These are phyloP conservation scores for Loriculus beryllinus DNA, from an alignment of 2,797 vertebrate species.

Conservation along the genomic window DNA sequence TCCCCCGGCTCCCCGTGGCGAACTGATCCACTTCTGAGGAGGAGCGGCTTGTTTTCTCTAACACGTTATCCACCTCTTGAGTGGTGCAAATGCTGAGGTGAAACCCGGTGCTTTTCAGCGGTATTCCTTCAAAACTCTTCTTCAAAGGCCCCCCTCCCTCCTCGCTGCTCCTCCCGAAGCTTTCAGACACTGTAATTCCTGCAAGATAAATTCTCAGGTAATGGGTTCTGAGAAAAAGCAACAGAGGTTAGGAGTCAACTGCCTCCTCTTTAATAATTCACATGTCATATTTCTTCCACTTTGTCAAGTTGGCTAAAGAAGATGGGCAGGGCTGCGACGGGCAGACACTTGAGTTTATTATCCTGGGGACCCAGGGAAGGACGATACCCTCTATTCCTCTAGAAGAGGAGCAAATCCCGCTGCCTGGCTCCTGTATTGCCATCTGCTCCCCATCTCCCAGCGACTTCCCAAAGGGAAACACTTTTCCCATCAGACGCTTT, in stretches of 20 bases:
- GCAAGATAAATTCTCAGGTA: constrained; percentile 76
- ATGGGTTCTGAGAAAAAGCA: constrained; percentile 73
- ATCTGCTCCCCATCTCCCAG: neutral
- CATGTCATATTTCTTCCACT: constrained; percentile 75
- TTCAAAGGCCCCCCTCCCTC: neutral
- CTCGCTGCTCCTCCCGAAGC: constrained; percentile 22
- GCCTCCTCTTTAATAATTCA: constrained; percentile 79
- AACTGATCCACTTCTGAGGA: constrained; percentile 52
- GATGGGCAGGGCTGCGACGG: constrained; percentile 63
- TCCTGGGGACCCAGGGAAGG: neutral
- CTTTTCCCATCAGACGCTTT: neutral
- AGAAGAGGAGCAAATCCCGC: neutral
- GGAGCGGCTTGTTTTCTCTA: constrained; percentile 49
- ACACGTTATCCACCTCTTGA: constrained; percentile 38
- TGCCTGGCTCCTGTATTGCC: neutral
- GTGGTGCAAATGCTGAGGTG: constrained; percentile 37
- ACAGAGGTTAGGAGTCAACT: constrained; percentile 77
- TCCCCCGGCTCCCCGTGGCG: constrained; percentile 40
- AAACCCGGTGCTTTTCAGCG: constrained; percentile 32
- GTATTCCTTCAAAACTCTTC: constrained; percentile 53
- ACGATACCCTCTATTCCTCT: neutral
- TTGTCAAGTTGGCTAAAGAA: constrained; percentile 75
- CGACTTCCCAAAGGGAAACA: neutral
- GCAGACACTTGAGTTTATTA: constrained; percentile 63
- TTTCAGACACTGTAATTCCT: constrained; percentile 60